Conservation (phyloP, 1,140 invertebrate genomes). For the Drosophila bipectinata region DNA sequence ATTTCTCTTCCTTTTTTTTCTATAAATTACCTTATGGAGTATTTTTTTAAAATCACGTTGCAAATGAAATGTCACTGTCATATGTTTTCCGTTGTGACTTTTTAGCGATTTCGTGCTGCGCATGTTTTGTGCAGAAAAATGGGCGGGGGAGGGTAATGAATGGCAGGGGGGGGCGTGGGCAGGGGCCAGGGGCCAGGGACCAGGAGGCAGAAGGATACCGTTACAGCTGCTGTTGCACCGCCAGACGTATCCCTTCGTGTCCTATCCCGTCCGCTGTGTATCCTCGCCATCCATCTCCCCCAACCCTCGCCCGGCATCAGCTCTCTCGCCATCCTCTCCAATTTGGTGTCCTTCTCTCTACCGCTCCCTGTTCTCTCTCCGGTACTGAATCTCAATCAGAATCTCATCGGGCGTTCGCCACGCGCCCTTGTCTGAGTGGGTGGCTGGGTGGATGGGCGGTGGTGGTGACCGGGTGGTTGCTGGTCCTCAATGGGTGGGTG, state of each 20-base stretch:
- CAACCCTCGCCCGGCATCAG: not conserved
- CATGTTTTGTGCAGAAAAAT: conserved; percentile 37
- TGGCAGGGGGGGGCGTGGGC: too few species aligned
- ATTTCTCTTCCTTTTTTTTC: not conserved
- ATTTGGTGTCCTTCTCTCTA: not conserved
- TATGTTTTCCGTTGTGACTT: conserved; percentile 31
- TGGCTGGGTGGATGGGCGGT: not conserved
- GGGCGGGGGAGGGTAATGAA: not conserved
- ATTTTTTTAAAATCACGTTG: conserved; percentile 12
- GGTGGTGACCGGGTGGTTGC: conserved; percentile 20
- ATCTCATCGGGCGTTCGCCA: not conserved
- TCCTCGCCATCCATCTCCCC: not conserved
- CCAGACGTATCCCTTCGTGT: not conserved
- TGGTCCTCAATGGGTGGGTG: conserved; percentile 1
- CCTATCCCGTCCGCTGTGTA: not conserved
- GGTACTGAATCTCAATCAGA: conserved; percentile 2
- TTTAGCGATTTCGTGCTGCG: conserved; percentile 25
- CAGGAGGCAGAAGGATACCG: not conserved
- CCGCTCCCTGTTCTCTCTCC: not conserved
- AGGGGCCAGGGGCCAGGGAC: too few species aligned
- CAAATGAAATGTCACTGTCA: conserved; percentile 34
- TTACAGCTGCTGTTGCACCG: conserved; percentile 13
- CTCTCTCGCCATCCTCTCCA: not conserved
- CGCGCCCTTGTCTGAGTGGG: not conserved
- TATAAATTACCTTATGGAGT: not conserved